Evolutionary conservation across 2,888 invertebrate species (phyloP).

Genomic region (Chironomus riparius): DNA sequence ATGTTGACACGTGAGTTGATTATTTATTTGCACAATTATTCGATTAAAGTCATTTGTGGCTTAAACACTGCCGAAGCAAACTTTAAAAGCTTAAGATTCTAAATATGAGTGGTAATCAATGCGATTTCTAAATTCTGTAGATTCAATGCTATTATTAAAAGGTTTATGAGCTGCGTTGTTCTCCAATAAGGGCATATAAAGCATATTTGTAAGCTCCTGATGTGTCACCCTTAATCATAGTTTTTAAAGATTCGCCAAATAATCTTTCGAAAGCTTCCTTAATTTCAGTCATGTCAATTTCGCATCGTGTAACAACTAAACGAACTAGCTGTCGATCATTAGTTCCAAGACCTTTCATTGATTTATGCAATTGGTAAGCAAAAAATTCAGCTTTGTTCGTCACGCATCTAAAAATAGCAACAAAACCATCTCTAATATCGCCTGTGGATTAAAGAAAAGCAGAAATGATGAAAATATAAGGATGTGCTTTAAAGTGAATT

Average conservation of each 20-base stretch:
- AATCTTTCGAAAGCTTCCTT: constrained; percentile 64
- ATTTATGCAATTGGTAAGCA: constrained; percentile 74
- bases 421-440: constrained; percentile 59
- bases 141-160: neutral
- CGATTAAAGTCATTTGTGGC: too few species aligned
- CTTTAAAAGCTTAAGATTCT: too few species aligned
- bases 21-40: too few species aligned
- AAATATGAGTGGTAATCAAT: too few species aligned
- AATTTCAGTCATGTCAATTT: constrained; percentile 79
- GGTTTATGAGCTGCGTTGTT: constrained; percentile 32
- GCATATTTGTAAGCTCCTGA: constrained; percentile 82
- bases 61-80: too few species aligned
- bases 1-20: too few species aligned
- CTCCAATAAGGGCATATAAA: constrained; percentile 60
- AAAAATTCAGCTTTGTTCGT: constrained; percentile 74
- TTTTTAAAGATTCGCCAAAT: constrained; percentile 64
- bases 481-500: neutral
- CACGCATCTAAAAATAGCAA: constrained; percentile 72
- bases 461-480: neutral
- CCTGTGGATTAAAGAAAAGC: neutral
- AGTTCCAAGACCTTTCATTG: constrained; percentile 85
- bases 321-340: constrained; percentile 79
- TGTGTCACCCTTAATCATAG: constrained; percentile 10
- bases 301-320: constrained; percentile 71
- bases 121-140: too few species aligned